These are phyloP conservation scores for Unio pictorum DNA, from an alignment of 2,888 invertebrate genomes.

Conservation along the genomic window DNA sequence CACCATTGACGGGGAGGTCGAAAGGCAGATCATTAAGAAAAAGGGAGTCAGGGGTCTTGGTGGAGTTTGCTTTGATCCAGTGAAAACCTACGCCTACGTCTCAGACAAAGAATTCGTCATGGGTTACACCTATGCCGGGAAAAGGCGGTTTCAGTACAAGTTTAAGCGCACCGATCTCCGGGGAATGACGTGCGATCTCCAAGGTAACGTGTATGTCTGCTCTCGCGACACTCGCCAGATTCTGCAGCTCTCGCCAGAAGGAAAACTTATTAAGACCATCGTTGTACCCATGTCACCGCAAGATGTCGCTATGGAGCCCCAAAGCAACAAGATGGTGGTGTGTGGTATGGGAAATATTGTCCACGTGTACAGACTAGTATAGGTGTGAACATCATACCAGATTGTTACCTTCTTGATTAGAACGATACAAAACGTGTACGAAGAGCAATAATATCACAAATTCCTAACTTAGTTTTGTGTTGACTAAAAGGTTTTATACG, in stretches of 20 bases:
- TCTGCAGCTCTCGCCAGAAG: conserved; percentile 30
- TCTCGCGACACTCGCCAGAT: conserved; percentile 36
- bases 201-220: conserved; percentile 37
- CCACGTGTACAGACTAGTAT: conserved; percentile 30
- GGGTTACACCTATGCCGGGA: conserved; percentile 27
- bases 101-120: conserved; percentile 30
- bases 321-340: conserved; percentile 38
- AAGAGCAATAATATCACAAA: too few species aligned
- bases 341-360: conserved; percentile 30
- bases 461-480: too few species aligned
- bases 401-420: too few species aligned
- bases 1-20: conserved; percentile 30
- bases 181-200: conserved; percentile 35
- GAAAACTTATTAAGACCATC: conserved; percentile 31
- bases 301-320: conserved; percentile 38
- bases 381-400: not conserved
- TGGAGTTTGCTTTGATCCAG: conserved; percentile 35
- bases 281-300: conserved; percentile 37
- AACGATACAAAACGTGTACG: too few species aligned
- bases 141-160: conserved; percentile 30
- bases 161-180: conserved; percentile 33
- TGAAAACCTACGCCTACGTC: conserved; percentile 34
- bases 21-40: conserved; percentile 28
- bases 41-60: conserved; percentile 36
- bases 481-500: too few species aligned